These are phyloP conservation scores for Piprites chloris DNA, from an alignment of 2,113 vertebrate species.

Conservation along the genomic window DNA sequence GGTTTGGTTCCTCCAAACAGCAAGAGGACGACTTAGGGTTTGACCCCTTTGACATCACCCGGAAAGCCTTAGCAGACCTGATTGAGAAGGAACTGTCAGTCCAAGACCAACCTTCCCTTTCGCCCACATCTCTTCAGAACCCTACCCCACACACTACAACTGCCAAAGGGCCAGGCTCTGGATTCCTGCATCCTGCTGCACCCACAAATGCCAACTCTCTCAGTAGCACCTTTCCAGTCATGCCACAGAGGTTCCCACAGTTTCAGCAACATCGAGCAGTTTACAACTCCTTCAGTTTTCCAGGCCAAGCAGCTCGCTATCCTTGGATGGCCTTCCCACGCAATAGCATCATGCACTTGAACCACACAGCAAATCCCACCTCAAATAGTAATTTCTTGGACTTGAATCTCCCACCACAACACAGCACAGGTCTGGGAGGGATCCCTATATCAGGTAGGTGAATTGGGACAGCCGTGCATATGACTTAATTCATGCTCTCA, in stretches of 20 bases:
- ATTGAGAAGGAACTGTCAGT: constrained; percentile 99
- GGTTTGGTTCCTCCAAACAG: constrained; percentile 96
- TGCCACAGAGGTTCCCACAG: constrained; percentile 89
- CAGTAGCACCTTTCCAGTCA: constrained; percentile 86
- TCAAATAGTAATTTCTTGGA: constrained; percentile 98
- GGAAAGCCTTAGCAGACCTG: constrained; percentile 98
- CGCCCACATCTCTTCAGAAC: constrained; percentile 78
- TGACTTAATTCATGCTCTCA: constrained; percentile 49
- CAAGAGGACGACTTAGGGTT: constrained; percentile 99
- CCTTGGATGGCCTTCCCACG: constrained; percentile 94
- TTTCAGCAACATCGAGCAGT: constrained; percentile 95
- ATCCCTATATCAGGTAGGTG: constrained; percentile 97
- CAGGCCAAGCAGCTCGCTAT: constrained; percentile 88
- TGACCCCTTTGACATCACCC: constrained; percentile 98
- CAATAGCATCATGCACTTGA: constrained; percentile 96
- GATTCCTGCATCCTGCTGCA: constrained; percentile 79
- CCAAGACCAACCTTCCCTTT: constrained; percentile 86
- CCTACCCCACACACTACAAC: constrained; percentile 81
- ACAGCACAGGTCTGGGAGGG: constrained; percentile 97
- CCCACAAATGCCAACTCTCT: constrained; percentile 84
- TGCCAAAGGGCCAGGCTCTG: constrained; percentile 83
- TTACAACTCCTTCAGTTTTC: constrained; percentile 96
- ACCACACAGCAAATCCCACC: constrained; percentile 91
- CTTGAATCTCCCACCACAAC: constrained; percentile 93
- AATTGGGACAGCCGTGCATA: constrained; percentile 1